phyloP scores from a whole-genome alignment of 2,113 vertebrate genomes.

The Dryoscopus gambensis region DNA sequence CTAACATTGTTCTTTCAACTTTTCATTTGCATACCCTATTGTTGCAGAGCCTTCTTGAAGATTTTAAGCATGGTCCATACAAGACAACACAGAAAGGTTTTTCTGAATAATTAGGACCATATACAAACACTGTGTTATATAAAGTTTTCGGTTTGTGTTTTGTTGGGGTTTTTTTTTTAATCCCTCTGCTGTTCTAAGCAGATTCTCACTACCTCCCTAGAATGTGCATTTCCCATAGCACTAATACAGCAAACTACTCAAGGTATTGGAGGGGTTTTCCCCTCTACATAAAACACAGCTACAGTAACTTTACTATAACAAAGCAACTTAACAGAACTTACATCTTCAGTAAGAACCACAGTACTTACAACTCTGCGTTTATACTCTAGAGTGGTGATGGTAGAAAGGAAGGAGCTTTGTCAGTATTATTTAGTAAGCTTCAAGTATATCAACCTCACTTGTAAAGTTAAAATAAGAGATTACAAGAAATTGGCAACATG shows the following conservation, averaged over 20 bases:
- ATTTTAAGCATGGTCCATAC: background rate
- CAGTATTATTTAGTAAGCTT: conserved; percentile 39
- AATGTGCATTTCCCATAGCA: background rate
- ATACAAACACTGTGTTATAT: background rate
- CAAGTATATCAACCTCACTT: background rate
- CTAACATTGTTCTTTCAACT: background rate
- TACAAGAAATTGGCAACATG: conserved; percentile 64
- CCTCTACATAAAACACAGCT: background rate
- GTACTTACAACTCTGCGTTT: background rate
- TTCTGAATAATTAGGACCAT: background rate
- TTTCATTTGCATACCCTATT: background rate
- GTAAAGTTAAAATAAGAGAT: conserved; percentile 5
- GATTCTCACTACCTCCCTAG: background rate
- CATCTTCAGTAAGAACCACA: background rate
- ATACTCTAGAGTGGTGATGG: background rate
- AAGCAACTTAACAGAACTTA: background rate
- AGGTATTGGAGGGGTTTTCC: background rate
- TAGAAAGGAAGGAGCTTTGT: background rate
- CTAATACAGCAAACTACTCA: background rate
- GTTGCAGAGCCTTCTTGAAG: background rate
- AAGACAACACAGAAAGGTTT: background rate
- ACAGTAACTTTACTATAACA: background rate
- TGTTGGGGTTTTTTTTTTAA: background rate
- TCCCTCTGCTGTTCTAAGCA: background rate
- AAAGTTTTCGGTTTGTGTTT: background rate